A percentile compares a stretch with the other conserved stretches of the same genome.
phyloP scores from a whole-genome alignment of 1,140 invertebrate species.

The Scaptomyza montana region DNA sequence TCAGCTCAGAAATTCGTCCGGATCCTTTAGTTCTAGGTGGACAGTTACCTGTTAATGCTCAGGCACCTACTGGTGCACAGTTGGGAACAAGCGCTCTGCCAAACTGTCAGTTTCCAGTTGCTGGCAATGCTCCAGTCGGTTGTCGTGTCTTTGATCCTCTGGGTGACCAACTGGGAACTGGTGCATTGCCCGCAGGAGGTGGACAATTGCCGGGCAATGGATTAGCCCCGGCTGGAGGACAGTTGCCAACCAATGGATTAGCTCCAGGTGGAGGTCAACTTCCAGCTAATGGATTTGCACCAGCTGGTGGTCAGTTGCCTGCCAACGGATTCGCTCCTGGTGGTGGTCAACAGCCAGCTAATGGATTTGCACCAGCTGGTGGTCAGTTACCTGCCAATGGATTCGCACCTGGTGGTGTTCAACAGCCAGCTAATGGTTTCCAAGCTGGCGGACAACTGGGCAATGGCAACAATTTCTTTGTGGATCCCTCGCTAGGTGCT shows the following conservation, averaged over 20 bases:
- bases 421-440: not conserved
- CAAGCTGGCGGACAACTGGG: not conserved
- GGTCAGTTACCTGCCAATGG: not conserved
- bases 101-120: conserved; percentile 22
- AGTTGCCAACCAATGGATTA: conserved; percentile 31
- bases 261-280: conserved; percentile 40
- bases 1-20: conserved; percentile 53
- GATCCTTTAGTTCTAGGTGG: conserved; percentile 19
- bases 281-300: conserved; percentile 23
- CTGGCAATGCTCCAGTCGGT: conserved; percentile 19
- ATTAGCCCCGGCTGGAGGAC: conserved; percentile 26
- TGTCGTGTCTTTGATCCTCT: conserved; percentile 8
- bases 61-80: conserved; percentile 4
- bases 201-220: conserved; percentile 18
- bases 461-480: conserved; percentile 43
- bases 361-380: conserved; percentile 10
- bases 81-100: conserved; percentile 1
- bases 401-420: not conserved
- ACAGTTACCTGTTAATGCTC: not conserved
- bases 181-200: conserved; percentile 12
- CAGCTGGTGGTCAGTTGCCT: conserved; percentile 4
- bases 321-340: no score
- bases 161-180: conserved; percentile 11
- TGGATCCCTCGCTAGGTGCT: conserved; percentile 43
- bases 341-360: not conserved